A percentile compares a stretch with the other conserved stretches of the same genome.
These are phyloP conservation scores for Sturnira hondurensis DNA, from an alignment of 2,113 vertebrate species.

Conservation along the genomic window DNA sequence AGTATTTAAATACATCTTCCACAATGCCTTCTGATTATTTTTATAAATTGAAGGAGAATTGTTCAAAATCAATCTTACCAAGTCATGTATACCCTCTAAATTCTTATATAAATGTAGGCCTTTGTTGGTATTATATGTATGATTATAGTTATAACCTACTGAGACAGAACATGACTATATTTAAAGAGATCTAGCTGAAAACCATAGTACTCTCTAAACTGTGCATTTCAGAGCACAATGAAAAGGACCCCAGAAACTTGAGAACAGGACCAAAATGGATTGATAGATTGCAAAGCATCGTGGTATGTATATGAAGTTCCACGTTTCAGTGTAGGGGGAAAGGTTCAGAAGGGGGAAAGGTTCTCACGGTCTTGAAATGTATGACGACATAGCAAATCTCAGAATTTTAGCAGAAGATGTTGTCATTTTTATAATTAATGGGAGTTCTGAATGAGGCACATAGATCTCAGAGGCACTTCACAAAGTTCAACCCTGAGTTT, in stretches of 20 bases:
- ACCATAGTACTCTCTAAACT: not conserved
- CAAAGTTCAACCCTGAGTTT: conserved; percentile 41
- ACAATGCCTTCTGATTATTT: not conserved
- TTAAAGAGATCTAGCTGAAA: not conserved
- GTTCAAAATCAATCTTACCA: not conserved
- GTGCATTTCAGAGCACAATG: not conserved
- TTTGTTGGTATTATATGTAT: not conserved
- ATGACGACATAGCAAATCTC: not conserved
- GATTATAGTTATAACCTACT: not conserved
- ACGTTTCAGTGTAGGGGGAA: not conserved
- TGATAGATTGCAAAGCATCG: not conserved
- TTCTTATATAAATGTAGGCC: not conserved
- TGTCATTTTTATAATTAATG: not conserved
- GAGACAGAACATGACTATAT: not conserved
- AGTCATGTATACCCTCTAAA: not conserved
- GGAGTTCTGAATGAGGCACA: not conserved
- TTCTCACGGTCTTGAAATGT: not conserved
- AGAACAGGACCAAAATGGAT: not conserved
- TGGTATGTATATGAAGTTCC: not conserved
- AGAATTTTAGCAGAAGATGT: conserved; percentile 22
- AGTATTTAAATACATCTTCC: not conserved
- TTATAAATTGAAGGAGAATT: not conserved
- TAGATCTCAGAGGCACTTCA: conserved; percentile 52
- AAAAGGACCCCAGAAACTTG: not conserved
- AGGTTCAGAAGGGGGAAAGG: not conserved